A percentile compares a stretch with the other conserved stretches of the same genome.
Conservation (phyloP, 2,113 vertebrate species). For the Sceloporus tristichus region DNA sequence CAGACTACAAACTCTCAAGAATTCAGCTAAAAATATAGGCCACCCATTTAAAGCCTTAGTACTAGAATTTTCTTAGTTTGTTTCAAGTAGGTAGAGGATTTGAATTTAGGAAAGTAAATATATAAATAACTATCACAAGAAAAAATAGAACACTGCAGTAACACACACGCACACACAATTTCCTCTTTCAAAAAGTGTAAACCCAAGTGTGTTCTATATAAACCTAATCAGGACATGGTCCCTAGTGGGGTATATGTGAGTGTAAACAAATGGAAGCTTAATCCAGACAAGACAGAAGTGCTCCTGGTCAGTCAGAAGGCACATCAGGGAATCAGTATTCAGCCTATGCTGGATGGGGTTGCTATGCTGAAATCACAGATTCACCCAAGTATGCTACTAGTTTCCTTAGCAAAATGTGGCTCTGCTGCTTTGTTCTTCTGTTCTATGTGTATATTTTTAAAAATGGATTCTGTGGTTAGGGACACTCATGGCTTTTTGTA, state of each 20-base stretch:
- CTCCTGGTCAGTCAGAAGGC: too few relatives aligned
- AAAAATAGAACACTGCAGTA: neutral
- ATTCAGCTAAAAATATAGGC: neutral
- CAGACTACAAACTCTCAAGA: neutral
- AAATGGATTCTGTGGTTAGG: neutral
- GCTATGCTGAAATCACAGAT: too few relatives aligned
- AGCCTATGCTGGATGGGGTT: too few relatives aligned
- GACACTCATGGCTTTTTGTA: neutral
- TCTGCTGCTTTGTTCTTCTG: neutral
- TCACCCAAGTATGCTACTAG: conserved; percentile 17
- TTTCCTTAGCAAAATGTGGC: neutral
- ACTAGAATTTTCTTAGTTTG: too few relatives aligned
- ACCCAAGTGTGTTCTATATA: neutral
- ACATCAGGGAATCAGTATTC: too few relatives aligned
- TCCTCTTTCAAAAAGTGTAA: neutral
- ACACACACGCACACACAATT: neutral
- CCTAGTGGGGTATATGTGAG: too few relatives aligned
- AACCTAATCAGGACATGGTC: too few relatives aligned
- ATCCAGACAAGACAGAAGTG: too few relatives aligned
- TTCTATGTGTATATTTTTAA: neutral
- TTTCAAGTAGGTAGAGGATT: neutral
- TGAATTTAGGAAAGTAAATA: neutral
- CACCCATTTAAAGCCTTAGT: neutral
- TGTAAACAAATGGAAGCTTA: too few relatives aligned
- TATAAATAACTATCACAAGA: neutral